Base-by-base conservation (phyloP, 2,888 invertebrate species). In the Melanostoma scalare region DNA sequence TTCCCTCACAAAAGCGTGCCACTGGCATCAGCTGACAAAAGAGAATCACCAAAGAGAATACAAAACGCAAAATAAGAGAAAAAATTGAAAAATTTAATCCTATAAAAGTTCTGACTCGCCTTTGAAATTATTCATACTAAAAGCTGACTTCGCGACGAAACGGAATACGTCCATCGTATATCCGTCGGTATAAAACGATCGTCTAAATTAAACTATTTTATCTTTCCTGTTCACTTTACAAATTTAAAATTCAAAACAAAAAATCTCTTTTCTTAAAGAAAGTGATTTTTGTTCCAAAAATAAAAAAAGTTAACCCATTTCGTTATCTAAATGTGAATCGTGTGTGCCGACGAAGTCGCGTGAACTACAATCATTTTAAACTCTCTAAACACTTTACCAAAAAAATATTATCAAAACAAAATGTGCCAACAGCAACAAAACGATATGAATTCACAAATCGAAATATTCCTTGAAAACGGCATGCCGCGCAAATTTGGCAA, bases 401-500 rank as follows among this genome's bases (percentile, higher is more conserved):
- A 61, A n/a, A 46, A 10, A 35, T 8, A 38, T 44, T 6, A 10
- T 42, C 30, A 63, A 80, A 38, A 6, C 52, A 84, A 74, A 74
- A 84, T 84, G 84, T 84, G 84, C 79, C 84, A 84, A 55, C 84
- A 84, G 65, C 84, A 84, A 74, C 79, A 84, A 35, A 74, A 30
- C 74, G 84, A 73, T 69, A 79, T 76, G 65, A 89, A 87, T 87
- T 88, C 88, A 86, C 90, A 90, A 87, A 90, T 91, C 86, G 89
- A 91, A 85, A 87, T 88, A 85, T 89, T 88, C 75, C 87, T 89
- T 76, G 89, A 89, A 82, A 87, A 88, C 82, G 91, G 91, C 52
- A 90, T 91, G 90, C 91, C 91, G 20, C 87, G 88, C 10, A 91
- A 90, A 86, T 87, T 91, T 44, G 88, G 91, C 35, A 88, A 87